Evolutionary conservation across 2,113 vertebrate genomes (phyloP).

Genomic region (Nothobranchius furzeri): DNA sequence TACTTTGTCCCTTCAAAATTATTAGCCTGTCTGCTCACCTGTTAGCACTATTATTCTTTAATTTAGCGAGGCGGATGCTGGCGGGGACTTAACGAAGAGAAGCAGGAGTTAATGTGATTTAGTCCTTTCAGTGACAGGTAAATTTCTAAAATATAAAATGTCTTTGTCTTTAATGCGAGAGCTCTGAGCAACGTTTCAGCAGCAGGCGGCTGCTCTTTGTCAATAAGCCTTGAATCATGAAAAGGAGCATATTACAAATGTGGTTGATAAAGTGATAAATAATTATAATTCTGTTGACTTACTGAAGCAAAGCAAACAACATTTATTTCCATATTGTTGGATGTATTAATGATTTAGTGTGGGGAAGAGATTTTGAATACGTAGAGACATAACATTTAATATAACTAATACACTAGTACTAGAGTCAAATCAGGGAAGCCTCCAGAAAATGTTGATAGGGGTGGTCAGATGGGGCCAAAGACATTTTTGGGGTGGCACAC

Average conservation of each 20-base stretch:
- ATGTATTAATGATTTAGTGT: neutral
- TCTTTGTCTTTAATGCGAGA: constrained; percentile 49
- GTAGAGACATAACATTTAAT: too few species aligned
- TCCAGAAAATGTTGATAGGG: too few species aligned
- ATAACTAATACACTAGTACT: too few species aligned
- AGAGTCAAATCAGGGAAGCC: too few species aligned
- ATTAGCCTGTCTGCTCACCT: constrained; percentile 48
- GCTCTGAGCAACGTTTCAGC: constrained; percentile 25
- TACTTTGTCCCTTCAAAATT: constrained; percentile 23
- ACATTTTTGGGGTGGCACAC: too few species aligned
- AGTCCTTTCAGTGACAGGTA: constrained; percentile 44
- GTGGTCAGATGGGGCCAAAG: too few species aligned
- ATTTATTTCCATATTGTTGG: neutral
- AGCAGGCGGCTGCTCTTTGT: constrained; percentile 40
- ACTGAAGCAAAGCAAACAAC: constrained; percentile 16
- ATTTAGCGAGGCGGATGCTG: constrained; percentile 35
- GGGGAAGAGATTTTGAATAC: too few species aligned
- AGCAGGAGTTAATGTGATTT: constrained; percentile 59
- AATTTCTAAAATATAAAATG: constrained; percentile 53
- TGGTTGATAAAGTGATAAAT: constrained; percentile 20
- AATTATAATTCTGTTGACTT: constrained; percentile 30
- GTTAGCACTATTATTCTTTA: constrained; percentile 52
- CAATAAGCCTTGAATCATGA: constrained; percentile 44
- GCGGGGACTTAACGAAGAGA: constrained; percentile 33
- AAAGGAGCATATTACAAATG: constrained; percentile 34